phyloP scores from a whole-genome alignment of 2,888 invertebrate species.

The Buathra laborator region DNA sequence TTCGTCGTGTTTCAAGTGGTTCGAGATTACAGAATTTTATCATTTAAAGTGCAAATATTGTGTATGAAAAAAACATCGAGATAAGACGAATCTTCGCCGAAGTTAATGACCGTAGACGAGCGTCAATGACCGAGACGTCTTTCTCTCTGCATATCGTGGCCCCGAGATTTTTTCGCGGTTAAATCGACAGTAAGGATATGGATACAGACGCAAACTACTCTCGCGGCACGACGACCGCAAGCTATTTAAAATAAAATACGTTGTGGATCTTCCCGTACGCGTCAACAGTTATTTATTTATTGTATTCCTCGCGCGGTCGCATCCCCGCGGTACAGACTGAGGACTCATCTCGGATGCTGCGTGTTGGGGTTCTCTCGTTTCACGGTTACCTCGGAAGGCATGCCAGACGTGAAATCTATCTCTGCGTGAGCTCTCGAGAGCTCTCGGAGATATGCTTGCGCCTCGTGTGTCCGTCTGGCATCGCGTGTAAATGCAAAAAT shows the following conservation, averaged over 20 bases:
- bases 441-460: conserved; percentile 60
- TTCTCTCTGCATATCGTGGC: neutral
- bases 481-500: conserved; percentile 3
- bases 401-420: conserved; percentile 54
- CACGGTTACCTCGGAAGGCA: neutral
- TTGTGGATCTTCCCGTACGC: conserved; percentile 7
- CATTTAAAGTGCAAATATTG: neutral
- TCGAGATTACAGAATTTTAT: no score
- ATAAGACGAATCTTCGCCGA: neutral
- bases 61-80: neutral
- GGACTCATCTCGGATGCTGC: conserved; percentile 1
- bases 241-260: neutral
- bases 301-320: conserved; percentile 39
- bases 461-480: neutral
- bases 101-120: conserved; percentile 16
- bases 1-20: no score
- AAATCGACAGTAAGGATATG: conserved; percentile 52
- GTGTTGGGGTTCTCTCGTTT: conserved; percentile 37
- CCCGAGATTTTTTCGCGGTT: conserved; percentile 58
- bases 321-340: conserved; percentile 27
- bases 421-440: conserved; percentile 1
- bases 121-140: conserved; percentile 49
- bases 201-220: conserved; percentile 28
- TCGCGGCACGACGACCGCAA: conserved; percentile 35
- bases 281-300: conserved; percentile 43